phyloP scores from a whole-genome alignment of 2,113 vertebrate genomes.

The Capreolus pygargus region DNA sequence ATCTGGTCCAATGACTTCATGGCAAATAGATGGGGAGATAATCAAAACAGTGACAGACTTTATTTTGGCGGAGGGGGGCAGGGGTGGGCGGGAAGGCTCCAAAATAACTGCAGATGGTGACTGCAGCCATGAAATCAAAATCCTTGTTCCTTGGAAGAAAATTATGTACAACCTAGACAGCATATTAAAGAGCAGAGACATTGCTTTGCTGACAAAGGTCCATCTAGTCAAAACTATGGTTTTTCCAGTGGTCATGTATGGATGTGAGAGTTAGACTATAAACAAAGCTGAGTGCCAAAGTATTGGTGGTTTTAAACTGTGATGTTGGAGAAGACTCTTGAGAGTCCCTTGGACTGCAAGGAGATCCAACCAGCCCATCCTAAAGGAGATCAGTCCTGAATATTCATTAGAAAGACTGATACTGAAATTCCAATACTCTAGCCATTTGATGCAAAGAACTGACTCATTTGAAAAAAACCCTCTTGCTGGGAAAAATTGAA shows the following conservation, averaged over 20 bases:
- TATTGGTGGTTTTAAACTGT: background rate
- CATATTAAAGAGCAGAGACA: background rate
- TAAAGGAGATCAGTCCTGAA: background rate
- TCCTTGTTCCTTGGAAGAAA: background rate
- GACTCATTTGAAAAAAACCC: background rate
- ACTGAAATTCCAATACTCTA: background rate
- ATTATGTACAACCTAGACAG: background rate
- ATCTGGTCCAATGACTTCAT: background rate
- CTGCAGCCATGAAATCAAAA: background rate
- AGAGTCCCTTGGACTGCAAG: background rate
- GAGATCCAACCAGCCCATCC: background rate
- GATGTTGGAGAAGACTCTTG: background rate
- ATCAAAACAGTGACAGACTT: background rate
- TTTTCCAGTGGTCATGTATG: background rate
- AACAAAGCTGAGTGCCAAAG: background rate
- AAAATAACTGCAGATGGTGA: background rate
- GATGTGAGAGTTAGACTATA: background rate
- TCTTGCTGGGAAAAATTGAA: background rate
- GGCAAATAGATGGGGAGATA: background rate
- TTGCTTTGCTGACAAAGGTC: background rate
- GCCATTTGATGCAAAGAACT: background rate
- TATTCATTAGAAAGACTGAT: background rate
- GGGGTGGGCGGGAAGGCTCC: too few species aligned
- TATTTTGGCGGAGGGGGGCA: fast-evolving
- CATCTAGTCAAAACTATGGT: background rate